Evolutionary conservation across 64 coral and sea anemone species (phyloP).

Genomic region (Pocillopora verrucosa): DNA sequence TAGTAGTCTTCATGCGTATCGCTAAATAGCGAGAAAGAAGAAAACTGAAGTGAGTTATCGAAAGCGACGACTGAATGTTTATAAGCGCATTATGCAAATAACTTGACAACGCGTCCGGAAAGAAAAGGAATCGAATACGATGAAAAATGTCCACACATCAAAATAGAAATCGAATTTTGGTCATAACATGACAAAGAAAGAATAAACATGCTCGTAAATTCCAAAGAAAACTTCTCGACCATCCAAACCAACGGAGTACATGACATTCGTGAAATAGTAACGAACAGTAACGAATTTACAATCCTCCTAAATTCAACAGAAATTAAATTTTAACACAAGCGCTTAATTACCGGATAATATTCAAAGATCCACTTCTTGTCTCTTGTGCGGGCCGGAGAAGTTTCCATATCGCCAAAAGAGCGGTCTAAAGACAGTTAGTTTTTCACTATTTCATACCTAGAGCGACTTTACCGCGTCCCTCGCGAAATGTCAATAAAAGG

Average conservation of each 20-base stretch:
- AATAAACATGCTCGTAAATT: not conserved
- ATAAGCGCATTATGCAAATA: not conserved
- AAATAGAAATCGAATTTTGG: not conserved
- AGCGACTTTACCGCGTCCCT: conserved; percentile 12
- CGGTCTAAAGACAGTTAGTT: not conserved
- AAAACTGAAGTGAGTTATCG: too few relatives aligned
- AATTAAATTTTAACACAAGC: not conserved
- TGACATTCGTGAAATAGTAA: not conserved
- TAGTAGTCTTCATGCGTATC: too few relatives aligned
- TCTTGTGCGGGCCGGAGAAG: conserved; percentile 54
- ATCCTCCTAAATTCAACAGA: not conserved
- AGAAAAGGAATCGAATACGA: not conserved
- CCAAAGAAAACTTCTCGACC: not conserved
- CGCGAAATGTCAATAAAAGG: conserved; percentile 29
- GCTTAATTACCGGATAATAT: conserved; percentile 88
- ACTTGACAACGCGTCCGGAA: not conserved
- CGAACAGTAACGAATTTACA: not conserved
- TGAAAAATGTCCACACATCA: not conserved
- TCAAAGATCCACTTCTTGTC: conserved; percentile 99
- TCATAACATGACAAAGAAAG: not conserved
- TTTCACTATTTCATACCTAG: not conserved
- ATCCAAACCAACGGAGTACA: not conserved
- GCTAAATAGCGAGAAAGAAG: too few relatives aligned
- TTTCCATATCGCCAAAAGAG: conserved; percentile 27
- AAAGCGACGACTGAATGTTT: too few relatives aligned